phyloP scores from a whole-genome alignment of 2,113 vertebrate genomes.

The Atlantisia rogersi region DNA sequence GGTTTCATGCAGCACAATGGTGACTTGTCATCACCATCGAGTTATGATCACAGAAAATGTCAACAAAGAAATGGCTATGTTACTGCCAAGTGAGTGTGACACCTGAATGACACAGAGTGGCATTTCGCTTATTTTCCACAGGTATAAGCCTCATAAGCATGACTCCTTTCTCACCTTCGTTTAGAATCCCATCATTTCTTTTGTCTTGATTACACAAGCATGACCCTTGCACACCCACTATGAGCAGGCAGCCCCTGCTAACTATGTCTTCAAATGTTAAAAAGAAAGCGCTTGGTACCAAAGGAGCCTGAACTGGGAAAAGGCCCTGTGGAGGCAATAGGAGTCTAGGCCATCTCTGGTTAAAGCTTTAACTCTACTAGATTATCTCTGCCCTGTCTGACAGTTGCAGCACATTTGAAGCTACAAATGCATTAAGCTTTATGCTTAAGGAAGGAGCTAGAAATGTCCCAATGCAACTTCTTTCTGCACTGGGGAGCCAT shows the following conservation, averaged over 20 bases:
- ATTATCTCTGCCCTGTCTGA: background rate
- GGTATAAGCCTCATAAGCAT: background rate
- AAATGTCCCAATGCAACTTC: background rate
- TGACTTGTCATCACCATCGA: background rate
- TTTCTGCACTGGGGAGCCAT: background rate
- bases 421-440: background rate
- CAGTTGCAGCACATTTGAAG: background rate
- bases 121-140: fast-evolving
- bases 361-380: background rate
- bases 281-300: background rate
- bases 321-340: background rate
- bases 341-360: background rate
- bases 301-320: background rate
- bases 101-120: background rate
- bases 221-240: background rate
- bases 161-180: background rate
- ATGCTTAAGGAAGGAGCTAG: background rate
- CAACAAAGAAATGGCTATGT: background rate
- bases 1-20: background rate
- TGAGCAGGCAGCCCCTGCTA: background rate
- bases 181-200: background rate
- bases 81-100: background rate
- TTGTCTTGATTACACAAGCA: background rate
- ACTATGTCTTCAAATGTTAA: background rate
- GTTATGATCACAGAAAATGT: background rate